A percentile compares a stretch with the other conserved stretches of the same genome.
These are phyloP conservation scores for Lithophane ornitopus DNA, from an alignment of 2,888 invertebrate species.

Conservation along the genomic window DNA sequence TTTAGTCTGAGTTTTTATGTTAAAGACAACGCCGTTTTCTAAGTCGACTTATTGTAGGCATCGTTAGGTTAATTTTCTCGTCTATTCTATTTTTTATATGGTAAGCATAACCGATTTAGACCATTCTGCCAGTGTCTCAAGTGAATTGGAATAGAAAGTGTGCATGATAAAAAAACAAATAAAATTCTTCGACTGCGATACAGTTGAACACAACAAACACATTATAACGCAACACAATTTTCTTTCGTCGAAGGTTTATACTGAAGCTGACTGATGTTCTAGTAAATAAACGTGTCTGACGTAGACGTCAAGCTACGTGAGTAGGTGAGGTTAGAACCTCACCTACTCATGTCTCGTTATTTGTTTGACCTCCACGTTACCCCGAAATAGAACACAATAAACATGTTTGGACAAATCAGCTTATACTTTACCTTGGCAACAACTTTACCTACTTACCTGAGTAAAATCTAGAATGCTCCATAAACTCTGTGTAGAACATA, in stretches of 20 bases:
- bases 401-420: slow-evolving; percentile 52
- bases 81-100: no score
- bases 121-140: no score
- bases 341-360: slow-evolving; percentile 4
- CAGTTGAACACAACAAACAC: no score
- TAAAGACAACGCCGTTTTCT: no score
- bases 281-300: background rate
- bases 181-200: no score
- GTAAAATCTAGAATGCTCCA: slow-evolving; percentile 74
- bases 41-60: background rate
- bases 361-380: slow-evolving; percentile 37
- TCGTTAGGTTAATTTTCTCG: background rate
- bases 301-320: background rate
- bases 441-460: slow-evolving; percentile 66
- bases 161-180: no score
- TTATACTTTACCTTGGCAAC: slow-evolving; percentile 53
- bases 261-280: background rate
- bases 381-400: slow-evolving; percentile 60
- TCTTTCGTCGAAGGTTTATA: no score
- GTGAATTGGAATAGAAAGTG: no score
- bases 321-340: no score
- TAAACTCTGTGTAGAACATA: slow-evolving; percentile 80
- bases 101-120: no score
- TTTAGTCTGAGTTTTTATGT: background rate
- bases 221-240: no score